Conservation (phyloP, 2,113 vertebrate genomes). For the Poicephalus meyeri region DNA sequence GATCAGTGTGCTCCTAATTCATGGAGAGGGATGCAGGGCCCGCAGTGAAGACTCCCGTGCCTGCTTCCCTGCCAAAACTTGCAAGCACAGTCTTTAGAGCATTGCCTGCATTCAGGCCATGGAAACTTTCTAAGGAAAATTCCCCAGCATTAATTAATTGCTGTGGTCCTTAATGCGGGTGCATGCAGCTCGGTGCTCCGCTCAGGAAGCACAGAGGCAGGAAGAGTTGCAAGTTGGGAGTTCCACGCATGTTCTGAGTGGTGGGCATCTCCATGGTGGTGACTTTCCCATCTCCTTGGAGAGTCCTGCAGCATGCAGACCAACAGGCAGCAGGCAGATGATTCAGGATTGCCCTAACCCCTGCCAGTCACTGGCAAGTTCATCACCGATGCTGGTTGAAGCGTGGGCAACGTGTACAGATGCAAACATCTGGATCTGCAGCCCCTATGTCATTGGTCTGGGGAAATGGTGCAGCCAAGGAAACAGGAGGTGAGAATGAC, state of each 20-base stretch:
- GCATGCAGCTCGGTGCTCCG: neutral
- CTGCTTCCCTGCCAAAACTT: neutral
- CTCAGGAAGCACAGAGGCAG: neutral
- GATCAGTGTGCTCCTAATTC: neutral
- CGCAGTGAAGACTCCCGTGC: neutral
- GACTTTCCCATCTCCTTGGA: neutral
- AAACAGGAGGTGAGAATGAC: neutral
- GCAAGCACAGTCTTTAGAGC: neutral
- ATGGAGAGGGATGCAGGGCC: neutral
- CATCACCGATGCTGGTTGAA: neutral
- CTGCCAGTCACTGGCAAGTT: neutral
- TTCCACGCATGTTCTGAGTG: accelerated
- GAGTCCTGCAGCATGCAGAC: neutral
- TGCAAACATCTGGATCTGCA: neutral
- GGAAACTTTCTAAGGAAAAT: neutral
- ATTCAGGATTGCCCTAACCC: neutral
- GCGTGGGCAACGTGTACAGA: accelerated
- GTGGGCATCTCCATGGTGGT: neutral
- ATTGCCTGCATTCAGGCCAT: too few species aligned
- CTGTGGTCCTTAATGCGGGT: neutral
- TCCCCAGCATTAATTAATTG: neutral
- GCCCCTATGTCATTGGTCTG: neutral
- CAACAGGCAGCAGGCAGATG: neutral
- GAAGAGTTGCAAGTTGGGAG: neutral
- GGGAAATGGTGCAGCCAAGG: neutral